Evolutionary conservation across 2,797 vertebrate genomes (phyloP), one percentile per base, ranked within the genome.

Genomic region (Peromyscus eremicus): DNA sequence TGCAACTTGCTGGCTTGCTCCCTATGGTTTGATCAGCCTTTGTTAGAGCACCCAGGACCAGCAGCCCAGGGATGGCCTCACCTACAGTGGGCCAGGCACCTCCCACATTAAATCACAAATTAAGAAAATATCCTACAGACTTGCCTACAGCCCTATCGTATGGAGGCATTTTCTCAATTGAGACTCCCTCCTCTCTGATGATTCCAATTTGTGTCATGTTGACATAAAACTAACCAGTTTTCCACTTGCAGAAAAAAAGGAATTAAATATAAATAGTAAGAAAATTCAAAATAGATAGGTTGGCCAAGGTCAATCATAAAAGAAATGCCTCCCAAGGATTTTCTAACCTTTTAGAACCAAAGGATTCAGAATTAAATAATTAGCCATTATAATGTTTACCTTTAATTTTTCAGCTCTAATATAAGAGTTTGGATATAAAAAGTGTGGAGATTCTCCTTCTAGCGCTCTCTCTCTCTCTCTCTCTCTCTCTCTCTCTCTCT

Each of bases 261-360:
- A 86, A 73, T 40, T 55, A 91, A 40, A 27, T 70, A 34, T 21
- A 89, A 70, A 5, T 14, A 86, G 71, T 13, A 81, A 94, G 14
- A 34, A 92, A 88, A 73, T 91, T 64, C 11, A 70, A 62, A 93
- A 86, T 62, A 76, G 23, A 6, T 92, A 88, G 60, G 34, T 90
- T 68, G 76, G 25, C 60, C 12, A 83, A 81, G n/a, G 29, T 55
- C 27, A 88, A 57, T 66, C 17, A 37, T 89, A 10, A 73, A 83
- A 17, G 40, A 34, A 94, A 70, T 57, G 13, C 43, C 89, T 80
- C 37, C 57, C 60, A 92, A 82, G 32, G 19, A 92, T 55, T 94
- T 96, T 68, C 80, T 34, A 87, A 62, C 27, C 19, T 86, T 68
- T 97, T n/a, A 82, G 60, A 91, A 89, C 2, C 8, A 94, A 85